phyloP scores from a whole-genome alignment of 92 coral and sea anemone genomes.

The Zoanthus solanderi region DNA sequence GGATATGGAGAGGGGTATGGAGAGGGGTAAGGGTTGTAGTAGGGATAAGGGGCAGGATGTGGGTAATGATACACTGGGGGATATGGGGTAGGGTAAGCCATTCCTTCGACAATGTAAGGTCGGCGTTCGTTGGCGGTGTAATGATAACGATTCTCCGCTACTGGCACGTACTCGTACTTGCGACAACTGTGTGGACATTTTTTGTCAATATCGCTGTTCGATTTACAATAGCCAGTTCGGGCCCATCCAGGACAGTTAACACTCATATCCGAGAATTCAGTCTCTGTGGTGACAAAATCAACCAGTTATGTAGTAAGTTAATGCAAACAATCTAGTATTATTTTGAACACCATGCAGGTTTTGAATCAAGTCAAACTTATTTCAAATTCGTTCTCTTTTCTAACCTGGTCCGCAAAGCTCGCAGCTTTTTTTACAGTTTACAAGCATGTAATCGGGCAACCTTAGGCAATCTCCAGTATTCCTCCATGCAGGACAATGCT shows the following conservation, averaged over 20 bases:
- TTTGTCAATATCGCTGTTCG: constrained; percentile 52
- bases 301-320: too few relatives aligned
- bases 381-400: not conserved
- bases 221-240: constrained; percentile 56
- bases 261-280: constrained; percentile 40
- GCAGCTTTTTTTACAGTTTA: constrained; percentile 75
- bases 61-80: constrained; percentile 18
- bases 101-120: constrained; percentile 54
- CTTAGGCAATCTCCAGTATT: constrained; percentile 59
- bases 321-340: too few relatives aligned
- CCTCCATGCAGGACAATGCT: constrained; percentile 64
- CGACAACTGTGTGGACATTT: constrained; percentile 69
- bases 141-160: constrained; percentile 48
- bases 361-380: too few relatives aligned
- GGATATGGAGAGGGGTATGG: not conserved
- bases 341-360: too few relatives aligned
- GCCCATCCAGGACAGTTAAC: constrained; percentile 73
- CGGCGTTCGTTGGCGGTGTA: constrained; percentile 40
- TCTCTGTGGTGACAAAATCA: constrained; percentile 4
- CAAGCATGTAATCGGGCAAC: constrained; percentile 66
- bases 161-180: constrained; percentile 47
- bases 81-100: constrained; percentile 25
- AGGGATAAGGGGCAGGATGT: not conserved
- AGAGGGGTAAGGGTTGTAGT: not conserved
- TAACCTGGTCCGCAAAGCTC: constrained; percentile 82